Evolutionary conservation across 1,140 invertebrate species (phyloP), one percentile per base, ranked within the genome.

Genomic region (Zelostemma sp.): DNA sequence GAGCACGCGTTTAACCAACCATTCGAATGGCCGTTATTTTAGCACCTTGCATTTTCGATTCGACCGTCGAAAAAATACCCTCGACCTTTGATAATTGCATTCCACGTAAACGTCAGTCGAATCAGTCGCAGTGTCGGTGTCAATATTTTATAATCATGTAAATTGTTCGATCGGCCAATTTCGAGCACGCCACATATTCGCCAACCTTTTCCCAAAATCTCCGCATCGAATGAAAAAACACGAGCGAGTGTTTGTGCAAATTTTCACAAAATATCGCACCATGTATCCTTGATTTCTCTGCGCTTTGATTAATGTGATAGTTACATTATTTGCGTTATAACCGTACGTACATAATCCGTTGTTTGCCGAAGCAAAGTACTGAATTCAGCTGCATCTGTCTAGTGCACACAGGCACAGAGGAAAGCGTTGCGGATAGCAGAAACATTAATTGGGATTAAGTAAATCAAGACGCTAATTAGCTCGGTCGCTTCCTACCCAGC

Each of bases 381-480:
- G 72, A 78, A 74, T 76, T 67, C 58, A 62, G 75, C 64, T 48
- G 60, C 56, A 63, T 68, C 54, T 62, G 70, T 74, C 67, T 73
- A 68, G 28, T 69, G 62, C 63, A 65, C 60, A 70, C 45, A 46
- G 38, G 17, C 41, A 54, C 38, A 51, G 59, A 64, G 41, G 47
- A 67, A 56, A 40, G 46, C 46, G 60, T 59, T 74, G 62, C 73
- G 68, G 72, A 67, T 78, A 75, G 69, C 74, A 68, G 72, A 69
- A 73, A 79, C 73, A 84, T 86, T 86, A 86, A 86, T 86, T 86
- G 83, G 84, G 82, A 86, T 86, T 86, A 86, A 86, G 84, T 86
- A 86, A 86, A 86, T 86, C 83, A 86, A 86, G 83, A 85, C 81
- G 81, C 82, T 86, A 86, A 86, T 86, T 86, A 82, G 78, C 79